phyloP scores from a whole-genome alignment of 2,797 vertebrate species.

The Lophotriccus pileatus region DNA sequence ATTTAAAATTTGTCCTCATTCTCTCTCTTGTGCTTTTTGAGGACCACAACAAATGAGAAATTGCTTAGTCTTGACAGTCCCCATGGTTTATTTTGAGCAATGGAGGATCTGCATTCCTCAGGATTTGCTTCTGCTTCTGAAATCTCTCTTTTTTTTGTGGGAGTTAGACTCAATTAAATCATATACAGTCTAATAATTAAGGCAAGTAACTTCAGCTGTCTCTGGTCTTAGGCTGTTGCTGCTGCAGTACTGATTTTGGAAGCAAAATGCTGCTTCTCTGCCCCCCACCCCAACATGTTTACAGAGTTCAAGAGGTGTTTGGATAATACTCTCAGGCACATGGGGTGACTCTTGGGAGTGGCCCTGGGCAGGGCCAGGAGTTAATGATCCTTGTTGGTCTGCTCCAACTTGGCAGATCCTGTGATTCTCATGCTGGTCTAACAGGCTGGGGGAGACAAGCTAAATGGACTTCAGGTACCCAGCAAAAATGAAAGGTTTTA shows the following conservation, averaged over 20 bases:
- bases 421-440: background rate
- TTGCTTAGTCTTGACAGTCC: background rate
- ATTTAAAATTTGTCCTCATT: background rate
- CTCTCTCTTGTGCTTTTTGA: background rate
- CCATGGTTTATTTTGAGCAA: background rate
- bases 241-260: background rate
- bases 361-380: background rate
- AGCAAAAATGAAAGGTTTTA: background rate
- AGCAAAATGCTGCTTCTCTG: background rate
- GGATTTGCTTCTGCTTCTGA: background rate
- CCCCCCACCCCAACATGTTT: rapidly evolving
- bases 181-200: background rate
- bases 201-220: background rate
- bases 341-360: background rate
- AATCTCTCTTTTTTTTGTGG: background rate
- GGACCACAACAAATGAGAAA: background rate
- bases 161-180: background rate
- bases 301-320: background rate
- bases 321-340: background rate
- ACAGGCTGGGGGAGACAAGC: rapidly evolving
- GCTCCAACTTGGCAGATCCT: background rate
- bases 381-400: background rate
- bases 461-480: background rate
- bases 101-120: background rate
- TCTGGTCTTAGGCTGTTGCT: background rate